phyloP scores from a whole-genome alignment of 2,113 vertebrate species.

The Empidonax traillii region DNA sequence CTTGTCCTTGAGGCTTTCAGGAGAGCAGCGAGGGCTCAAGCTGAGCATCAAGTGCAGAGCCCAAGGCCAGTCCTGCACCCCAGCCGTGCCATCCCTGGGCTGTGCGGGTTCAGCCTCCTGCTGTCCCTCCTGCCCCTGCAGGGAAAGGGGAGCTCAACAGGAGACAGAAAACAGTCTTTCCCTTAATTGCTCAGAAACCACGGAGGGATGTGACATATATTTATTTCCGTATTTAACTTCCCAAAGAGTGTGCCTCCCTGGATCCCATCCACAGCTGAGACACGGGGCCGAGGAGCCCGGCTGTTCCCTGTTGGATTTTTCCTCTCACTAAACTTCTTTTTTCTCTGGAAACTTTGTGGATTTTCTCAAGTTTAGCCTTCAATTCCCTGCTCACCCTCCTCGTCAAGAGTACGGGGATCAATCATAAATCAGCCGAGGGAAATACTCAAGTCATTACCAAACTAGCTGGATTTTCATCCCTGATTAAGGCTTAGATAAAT shows the following conservation, averaged over 20 bases:
- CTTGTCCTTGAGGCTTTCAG: neutral
- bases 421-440: slow-evolving; percentile 44
- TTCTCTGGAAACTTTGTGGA: neutral
- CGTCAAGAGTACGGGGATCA: neutral
- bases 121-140: neutral
- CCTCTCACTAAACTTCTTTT: neutral
- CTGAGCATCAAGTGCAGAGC: neutral
- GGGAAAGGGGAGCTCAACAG: neutral
- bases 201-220: accelerated
- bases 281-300: neutral
- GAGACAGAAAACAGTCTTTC: neutral
- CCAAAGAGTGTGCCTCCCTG: neutral
- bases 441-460: slow-evolving; percentile 54
- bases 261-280: accelerated
- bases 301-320: accelerated
- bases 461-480: slow-evolving; percentile 52
- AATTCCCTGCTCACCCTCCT: neutral
- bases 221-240: neutral
- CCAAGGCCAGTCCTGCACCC: neutral
- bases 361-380: neutral
- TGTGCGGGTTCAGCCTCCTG: neutral
- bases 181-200: neutral
- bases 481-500: slow-evolving; percentile 69
- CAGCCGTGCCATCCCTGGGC: accelerated
- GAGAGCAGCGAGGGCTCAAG: neutral